Conservation (phyloP, 2,888 invertebrate genomes). For the Camponotus fellah region DNA sequence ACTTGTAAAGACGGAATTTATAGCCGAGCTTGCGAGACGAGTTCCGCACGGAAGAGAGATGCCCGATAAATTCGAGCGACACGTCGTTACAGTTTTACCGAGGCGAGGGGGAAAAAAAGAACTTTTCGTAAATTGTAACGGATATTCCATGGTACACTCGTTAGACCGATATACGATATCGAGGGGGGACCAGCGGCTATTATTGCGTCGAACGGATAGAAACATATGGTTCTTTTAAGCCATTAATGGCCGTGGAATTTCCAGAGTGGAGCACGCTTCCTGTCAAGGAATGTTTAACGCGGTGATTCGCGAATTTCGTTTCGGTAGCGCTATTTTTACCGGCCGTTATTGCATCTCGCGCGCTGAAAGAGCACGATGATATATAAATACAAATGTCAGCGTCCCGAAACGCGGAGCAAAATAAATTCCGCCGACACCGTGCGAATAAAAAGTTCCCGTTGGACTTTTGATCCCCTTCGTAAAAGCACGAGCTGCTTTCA, state of each 20-base stretch:
- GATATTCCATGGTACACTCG: conserved; percentile 72
- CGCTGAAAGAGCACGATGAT: conserved; percentile 30
- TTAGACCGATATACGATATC: conserved; percentile 56
- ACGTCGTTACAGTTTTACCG: conserved; percentile 30
- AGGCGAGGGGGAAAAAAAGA: conserved; percentile 8
- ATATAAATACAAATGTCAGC: conserved; percentile 53
- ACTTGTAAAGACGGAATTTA: conserved; percentile 48
- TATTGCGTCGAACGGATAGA: conserved; percentile 53
- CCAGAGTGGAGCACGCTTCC: conserved; percentile 39
- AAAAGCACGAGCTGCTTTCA: conserved; percentile 31
- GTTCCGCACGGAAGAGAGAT: conserved; percentile 17
- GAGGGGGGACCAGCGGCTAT: conserved; percentile 38
- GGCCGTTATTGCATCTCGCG: conserved; percentile 43
- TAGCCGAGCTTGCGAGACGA: conserved; percentile 40
- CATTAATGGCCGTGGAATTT: conserved; percentile 53
- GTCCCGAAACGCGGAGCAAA: conserved; percentile 21
- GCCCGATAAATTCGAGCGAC: conserved; percentile 46
- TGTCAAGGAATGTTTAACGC: conserved; percentile 53
- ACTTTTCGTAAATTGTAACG: conserved; percentile 65
- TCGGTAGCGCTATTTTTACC: conserved; percentile 32
- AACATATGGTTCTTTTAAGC: conserved; percentile 50
- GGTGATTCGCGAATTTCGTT: conserved; percentile 46
- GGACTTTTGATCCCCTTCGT: conserved; percentile 28
- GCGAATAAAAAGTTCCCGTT: conserved; percentile 46
- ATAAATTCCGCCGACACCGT: conserved; percentile 37